Percentiles rank a stretch among this genome's conserved stretches.
Conservation (phyloP, 2,797 vertebrate species). For the Nyctibius grandis region DNA sequence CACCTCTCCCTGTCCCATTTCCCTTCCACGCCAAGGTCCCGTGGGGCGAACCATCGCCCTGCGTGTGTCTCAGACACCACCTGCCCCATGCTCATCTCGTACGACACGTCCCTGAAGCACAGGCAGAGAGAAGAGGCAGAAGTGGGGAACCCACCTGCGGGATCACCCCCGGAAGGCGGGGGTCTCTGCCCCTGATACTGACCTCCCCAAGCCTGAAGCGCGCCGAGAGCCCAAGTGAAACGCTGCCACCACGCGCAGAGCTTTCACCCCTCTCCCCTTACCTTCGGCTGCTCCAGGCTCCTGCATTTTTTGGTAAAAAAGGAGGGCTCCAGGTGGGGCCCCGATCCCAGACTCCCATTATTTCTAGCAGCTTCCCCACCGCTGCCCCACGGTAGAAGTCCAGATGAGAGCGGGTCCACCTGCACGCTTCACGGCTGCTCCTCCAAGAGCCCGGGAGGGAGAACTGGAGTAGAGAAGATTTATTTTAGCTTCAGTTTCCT, state of each 20-base stretch:
- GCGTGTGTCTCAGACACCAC: rapidly evolving
- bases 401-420: neutral
- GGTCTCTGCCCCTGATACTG: rapidly evolving
- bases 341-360: neutral
- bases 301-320: neutral
- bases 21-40: rapidly evolving
- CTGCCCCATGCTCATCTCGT: neutral
- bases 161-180: neutral
- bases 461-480: neutral
- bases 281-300: neutral
- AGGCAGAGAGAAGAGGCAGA: neutral
- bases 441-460: neutral
- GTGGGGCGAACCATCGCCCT: rapidly evolving
- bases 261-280: neutral
- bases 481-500: slow-evolving; percentile 32
- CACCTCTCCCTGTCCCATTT: neutral
- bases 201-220: neutral
- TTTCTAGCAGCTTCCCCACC: neutral
- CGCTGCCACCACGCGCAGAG: rapidly evolving
- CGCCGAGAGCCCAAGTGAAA: neutral
- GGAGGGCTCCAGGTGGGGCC: too few relatives aligned
- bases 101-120: rapidly evolving
- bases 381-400: rapidly evolving
- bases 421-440: neutral
- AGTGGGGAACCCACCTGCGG: rapidly evolving